Percentiles rank a stretch among this genome's conserved stretches.
Conservation (phyloP, 2,888 invertebrate genomes). For the Xanthia icteritia region DNA sequence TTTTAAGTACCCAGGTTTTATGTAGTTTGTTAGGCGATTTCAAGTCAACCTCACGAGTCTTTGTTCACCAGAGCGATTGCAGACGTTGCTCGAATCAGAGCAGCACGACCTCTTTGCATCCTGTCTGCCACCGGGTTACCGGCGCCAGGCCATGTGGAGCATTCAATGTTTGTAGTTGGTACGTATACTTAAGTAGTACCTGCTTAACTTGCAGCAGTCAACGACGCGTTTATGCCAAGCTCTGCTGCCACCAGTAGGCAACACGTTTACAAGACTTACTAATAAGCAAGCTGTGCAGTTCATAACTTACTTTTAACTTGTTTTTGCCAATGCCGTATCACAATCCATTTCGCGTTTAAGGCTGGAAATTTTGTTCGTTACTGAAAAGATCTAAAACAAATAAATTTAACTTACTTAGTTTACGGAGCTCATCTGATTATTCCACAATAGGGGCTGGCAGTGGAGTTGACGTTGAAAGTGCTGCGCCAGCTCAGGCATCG, state of each 20-base stretch:
- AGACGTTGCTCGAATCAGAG: conserved; percentile 78
- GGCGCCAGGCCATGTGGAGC: conserved; percentile 75
- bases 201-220: neutral
- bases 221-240: neutral
- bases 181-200: conserved; percentile 42
- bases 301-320: neutral
- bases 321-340: neutral
- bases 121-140: conserved; percentile 79
- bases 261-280: neutral
- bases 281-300: neutral
- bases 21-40: neutral
- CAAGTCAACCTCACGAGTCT: neutral
- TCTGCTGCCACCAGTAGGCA: neutral
- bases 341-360: neutral
- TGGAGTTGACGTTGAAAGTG: conserved; percentile 83
- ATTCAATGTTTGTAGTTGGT: conserved; percentile 84
- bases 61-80: conserved; percentile 64
- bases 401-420: neutral
- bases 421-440: neutral
- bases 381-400: neutral
- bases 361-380: neutral
- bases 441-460: conserved; percentile 77
- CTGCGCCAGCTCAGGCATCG: conserved; percentile 64
- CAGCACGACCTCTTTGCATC: conserved; percentile 84
- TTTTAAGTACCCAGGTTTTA: neutral